Percentiles rank a stretch among this genome's conserved stretches.
Conservation (phyloP, 1,140 invertebrate genomes). For the Zaprionus taronus region DNA sequence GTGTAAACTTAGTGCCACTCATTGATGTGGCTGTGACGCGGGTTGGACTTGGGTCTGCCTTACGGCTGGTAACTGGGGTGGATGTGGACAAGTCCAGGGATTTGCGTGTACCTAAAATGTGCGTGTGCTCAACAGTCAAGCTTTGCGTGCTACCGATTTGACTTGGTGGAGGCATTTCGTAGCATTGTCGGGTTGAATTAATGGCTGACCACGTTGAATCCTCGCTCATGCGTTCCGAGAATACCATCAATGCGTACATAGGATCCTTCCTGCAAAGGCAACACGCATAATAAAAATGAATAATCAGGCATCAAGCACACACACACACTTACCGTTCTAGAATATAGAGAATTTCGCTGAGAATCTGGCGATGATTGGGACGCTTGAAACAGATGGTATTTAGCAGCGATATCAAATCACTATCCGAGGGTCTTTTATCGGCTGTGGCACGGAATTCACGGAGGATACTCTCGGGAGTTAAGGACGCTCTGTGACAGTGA, state of each 20-base stretch:
- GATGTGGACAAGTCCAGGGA: slow-evolving; percentile 61
- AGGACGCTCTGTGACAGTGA: slow-evolving; percentile 43
- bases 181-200: not conserved
- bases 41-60: slow-evolving; percentile 13
- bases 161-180: slow-evolving; percentile 18
- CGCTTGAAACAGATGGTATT: slow-evolving; percentile 65
- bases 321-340: slow-evolving; percentile 53
- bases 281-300: not conserved
- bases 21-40: too few species aligned
- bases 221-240: slow-evolving; percentile 59
- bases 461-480: slow-evolving; percentile 63
- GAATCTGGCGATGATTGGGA: slow-evolving; percentile 53
- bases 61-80: slow-evolving; percentile 61
- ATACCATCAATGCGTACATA: slow-evolving; percentile 69
- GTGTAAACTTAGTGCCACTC: not conserved
- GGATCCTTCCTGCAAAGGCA: slow-evolving; percentile 65
- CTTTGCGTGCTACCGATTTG: slow-evolving; percentile 14
- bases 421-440: slow-evolving; percentile 50
- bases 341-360: slow-evolving; percentile 48
- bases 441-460: slow-evolving; percentile 65
- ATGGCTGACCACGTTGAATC: slow-evolving; percentile 2
- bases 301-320: too few species aligned
- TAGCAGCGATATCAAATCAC: slow-evolving; percentile 59
- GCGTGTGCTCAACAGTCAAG: slow-evolving; percentile 35
- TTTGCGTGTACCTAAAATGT: slow-evolving; percentile 9